phyloP scores from a whole-genome alignment of 2,888 invertebrate species.

The Mimumesa dahlbomi region DNA sequence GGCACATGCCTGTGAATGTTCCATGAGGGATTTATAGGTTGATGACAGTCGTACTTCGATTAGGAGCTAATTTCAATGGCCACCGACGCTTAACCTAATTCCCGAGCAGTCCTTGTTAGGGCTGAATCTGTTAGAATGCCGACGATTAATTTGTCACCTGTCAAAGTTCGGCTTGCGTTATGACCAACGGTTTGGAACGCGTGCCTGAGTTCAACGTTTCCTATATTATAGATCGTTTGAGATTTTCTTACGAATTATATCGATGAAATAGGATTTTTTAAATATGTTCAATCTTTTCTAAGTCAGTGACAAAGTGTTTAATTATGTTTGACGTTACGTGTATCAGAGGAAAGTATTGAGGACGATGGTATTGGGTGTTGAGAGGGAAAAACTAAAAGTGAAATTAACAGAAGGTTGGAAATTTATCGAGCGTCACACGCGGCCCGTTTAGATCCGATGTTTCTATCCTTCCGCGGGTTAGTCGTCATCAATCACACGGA shows the following conservation, averaged over 20 bases:
- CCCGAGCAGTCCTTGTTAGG: neutral
- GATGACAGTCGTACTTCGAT: constrained; percentile 41
- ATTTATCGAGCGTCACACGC: constrained; percentile 46
- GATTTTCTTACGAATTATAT: too few species aligned
- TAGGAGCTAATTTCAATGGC: constrained; percentile 32
- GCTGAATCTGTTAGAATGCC: neutral
- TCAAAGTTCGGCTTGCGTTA: too few species aligned
- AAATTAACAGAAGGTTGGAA: constrained; percentile 16
- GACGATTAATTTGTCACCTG: neutral
- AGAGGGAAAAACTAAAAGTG: too few species aligned
- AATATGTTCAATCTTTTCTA: too few species aligned
- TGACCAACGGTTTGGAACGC: too few species aligned
- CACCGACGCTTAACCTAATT: constrained; percentile 31
- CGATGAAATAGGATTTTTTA: too few species aligned
- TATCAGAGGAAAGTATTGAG: too few species aligned
- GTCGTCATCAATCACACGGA: constrained; percentile 55
- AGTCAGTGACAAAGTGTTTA: too few species aligned
- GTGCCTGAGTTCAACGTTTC: too few species aligned
- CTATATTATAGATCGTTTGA: too few species aligned
- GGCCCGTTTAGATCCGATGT: constrained; percentile 28
- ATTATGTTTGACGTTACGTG: too few species aligned
- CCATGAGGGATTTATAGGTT: constrained; percentile 40
- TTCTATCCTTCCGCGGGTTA: constrained; percentile 18
- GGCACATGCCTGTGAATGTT: constrained; percentile 22
- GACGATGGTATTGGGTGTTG: too few species aligned